Conservation (phyloP, 2,113 vertebrate species). For the Cyanoramphus novaezelandiae region DNA sequence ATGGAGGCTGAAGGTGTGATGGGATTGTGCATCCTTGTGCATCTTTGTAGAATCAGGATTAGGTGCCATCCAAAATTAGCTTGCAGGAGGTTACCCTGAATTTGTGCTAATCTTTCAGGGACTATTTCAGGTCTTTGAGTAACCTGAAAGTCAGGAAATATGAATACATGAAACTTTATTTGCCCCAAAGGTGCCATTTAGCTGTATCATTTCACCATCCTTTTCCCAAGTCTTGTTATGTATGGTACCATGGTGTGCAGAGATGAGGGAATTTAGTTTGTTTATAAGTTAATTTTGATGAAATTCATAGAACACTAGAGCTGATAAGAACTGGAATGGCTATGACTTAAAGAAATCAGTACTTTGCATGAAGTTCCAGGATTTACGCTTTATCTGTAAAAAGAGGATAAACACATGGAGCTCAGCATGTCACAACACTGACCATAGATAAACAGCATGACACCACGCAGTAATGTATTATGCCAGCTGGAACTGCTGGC, state of each 20-base stretch:
- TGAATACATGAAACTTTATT: background rate
- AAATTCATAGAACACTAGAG: background rate
- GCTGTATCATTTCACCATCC: background rate
- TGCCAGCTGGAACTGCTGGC: constrained; percentile 67
- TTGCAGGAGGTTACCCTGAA: background rate
- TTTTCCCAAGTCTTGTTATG: background rate
- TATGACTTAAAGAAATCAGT: background rate
- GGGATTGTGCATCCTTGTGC: background rate
- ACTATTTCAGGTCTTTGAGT: background rate
- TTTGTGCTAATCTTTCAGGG: background rate
- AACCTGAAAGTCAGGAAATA: background rate
- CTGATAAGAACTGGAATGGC: background rate
- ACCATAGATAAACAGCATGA: constrained; percentile 51
- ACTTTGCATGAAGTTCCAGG: background rate
- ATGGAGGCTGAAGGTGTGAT: background rate
- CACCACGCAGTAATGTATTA: constrained; percentile 19
- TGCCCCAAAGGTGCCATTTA: background rate
- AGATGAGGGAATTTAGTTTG: background rate
- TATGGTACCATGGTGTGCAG: background rate
- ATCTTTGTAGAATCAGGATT: background rate
- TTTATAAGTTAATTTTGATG: background rate
- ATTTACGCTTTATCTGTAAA: constrained; percentile 14
- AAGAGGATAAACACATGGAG: constrained; percentile 10
- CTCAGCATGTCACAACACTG: constrained; percentile 35
- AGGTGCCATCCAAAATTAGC: background rate